Conservation (phyloP, 2,888 invertebrate genomes). For the Abrostola tripartita region DNA sequence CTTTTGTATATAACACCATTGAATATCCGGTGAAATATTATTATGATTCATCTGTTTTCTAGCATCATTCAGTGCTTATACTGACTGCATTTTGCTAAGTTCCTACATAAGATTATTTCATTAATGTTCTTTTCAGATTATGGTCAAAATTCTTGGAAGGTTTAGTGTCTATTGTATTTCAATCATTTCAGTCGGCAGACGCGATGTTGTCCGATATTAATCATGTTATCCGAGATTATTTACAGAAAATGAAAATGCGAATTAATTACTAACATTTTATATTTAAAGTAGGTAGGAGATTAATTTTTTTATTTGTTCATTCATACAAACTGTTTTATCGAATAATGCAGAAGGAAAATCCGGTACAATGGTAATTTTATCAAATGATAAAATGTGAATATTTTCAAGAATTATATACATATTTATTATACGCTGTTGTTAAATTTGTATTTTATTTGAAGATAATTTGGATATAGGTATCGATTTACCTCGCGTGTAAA, state of each 20-base stretch:
- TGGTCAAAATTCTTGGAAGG: too few relatives aligned
- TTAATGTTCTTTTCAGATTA: too few relatives aligned
- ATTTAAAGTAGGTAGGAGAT: not conserved
- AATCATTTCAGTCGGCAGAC: too few relatives aligned
- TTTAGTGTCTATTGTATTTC: too few relatives aligned
- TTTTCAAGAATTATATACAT: conserved; percentile 29
- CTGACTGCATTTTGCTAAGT: too few relatives aligned
- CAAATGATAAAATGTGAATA: conserved; percentile 13
- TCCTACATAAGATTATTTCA: too few relatives aligned
- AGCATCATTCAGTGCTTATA: too few relatives aligned
- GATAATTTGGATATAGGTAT: conserved; percentile 43
- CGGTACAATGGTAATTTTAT: conserved; percentile 12
- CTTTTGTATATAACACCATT: conserved; percentile 22
- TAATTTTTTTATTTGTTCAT: conserved; percentile 11
- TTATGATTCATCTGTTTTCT: too few relatives aligned
- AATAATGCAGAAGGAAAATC: conserved; percentile 45
- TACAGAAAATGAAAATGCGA: not conserved
- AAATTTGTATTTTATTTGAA: conserved; percentile 2
- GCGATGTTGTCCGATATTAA: too few relatives aligned
- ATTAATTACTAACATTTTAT: not conserved
- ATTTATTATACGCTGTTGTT: too few relatives aligned
- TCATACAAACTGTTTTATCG: conserved; percentile 28
- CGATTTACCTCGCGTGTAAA: conserved; percentile 53
- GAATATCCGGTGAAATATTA: conserved; percentile 2
- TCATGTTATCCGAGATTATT: too few relatives aligned